Conservation (phyloP, 2,888 invertebrate genomes). For the Ophioninae sp. region DNA sequence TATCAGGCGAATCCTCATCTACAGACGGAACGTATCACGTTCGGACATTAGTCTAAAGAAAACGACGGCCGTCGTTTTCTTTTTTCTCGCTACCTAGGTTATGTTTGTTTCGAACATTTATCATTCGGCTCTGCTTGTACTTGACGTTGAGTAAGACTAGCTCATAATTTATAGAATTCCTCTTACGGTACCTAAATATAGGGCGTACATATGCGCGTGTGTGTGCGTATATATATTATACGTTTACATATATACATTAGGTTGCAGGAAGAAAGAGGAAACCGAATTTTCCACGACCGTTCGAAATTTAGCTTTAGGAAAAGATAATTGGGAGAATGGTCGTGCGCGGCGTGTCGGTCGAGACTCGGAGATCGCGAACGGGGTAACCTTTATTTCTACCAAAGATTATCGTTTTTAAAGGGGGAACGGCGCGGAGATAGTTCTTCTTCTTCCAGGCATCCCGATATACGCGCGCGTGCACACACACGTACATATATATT, state of each 20-base stretch:
- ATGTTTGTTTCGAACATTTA: slow-evolving; percentile 32
- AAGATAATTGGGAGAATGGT: neutral
- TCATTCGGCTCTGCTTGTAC: slow-evolving; percentile 72
- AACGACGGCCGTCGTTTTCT: neutral
- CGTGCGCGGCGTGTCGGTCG: neutral
- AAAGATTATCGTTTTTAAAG: neutral
- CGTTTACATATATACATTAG: slow-evolving; percentile 25
- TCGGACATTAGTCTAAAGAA: neutral
- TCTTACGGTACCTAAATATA: slow-evolving; percentile 61
- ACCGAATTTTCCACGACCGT: neutral
- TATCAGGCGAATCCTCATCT: slow-evolving; percentile 28
- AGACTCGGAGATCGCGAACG: neutral
- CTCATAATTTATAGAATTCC: slow-evolving; percentile 64
- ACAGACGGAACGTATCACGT: slow-evolving; percentile 42
- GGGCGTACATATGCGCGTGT: neutral
- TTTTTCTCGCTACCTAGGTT: neutral
- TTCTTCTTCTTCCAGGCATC: slow-evolving; percentile 54
- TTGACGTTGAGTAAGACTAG: slow-evolving; percentile 72
- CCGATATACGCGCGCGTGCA: neutral
- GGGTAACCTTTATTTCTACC: neutral
- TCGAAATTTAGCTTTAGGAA: neutral
- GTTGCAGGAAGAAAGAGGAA: slow-evolving; percentile 7
- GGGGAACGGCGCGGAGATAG: neutral
- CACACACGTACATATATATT: slow-evolving; percentile 39
- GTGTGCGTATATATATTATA: slow-evolving; percentile 47